Base-by-base conservation (phyloP, 2,797 vertebrate genomes). In the Melanogrammus aeglefinus region DNA sequence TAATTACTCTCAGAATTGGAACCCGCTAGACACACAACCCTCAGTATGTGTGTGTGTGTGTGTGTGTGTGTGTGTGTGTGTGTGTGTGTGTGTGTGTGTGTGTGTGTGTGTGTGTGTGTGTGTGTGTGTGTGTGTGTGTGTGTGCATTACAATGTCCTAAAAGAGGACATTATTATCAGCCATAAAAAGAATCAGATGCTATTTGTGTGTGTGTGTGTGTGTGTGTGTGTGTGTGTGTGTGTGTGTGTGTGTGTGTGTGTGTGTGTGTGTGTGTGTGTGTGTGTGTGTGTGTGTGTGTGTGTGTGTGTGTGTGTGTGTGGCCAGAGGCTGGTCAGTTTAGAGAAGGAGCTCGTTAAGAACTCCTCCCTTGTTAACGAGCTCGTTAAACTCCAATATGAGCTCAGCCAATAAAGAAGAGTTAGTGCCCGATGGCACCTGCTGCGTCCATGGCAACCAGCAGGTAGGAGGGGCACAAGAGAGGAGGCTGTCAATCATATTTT, bases 251-350 rank as follows among this genome's bases (percentile, higher is more conserved):
- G 47, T 51, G 47, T 51, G 12, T 51, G 47, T 51, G 47, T 51
- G 47, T 16, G 14, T 14, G 13, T 21, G 47, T 57, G 47, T 57
- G 47, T 57, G 47, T 57, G 47, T 47, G 44, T 47, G 44, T 16
- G 44, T 47, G 44, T 47, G 44, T 47, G 44, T 47, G 44, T 47
- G 44, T 47, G 44, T 47, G 47, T 57, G 47, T 57, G 79, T 75
- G 83, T 66, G 81, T 73, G 80, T 71, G 72, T 77, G 81, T 63
- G 47, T 29, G 75, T 0, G 16, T 3, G 44, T 24, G 73, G 39
- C 47, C 44, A 78, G 88, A 81, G 89, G 89, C 85, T 80, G 87
- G 90, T 86, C 88, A 88, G 88, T 89, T 86, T 88, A 81, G 21
- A 38, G 75, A 75, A 29, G n/a, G 51, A 36, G 82, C 84, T 85